Percentiles rank a stretch among this genome's conserved stretches.
Evolutionary conservation across 2,888 invertebrate genomes (phyloP).

Genomic region (Hedya salicella): DNA sequence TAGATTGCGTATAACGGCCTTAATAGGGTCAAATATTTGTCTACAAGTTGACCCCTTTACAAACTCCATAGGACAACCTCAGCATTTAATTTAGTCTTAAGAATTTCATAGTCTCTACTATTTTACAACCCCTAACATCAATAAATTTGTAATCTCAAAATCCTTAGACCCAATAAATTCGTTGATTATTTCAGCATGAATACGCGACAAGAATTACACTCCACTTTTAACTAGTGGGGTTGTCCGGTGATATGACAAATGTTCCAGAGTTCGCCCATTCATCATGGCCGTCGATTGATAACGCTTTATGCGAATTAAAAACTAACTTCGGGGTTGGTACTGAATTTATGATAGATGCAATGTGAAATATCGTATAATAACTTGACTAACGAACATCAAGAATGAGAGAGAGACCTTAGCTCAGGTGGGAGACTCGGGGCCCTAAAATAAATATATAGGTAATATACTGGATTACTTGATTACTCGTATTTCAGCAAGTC

Average conservation of each 20-base stretch:
- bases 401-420: too few species aligned
- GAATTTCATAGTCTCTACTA: not conserved
- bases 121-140: too few species aligned
- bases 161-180: constrained; percentile 30
- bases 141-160: constrained; percentile 8
- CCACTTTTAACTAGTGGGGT: constrained; percentile 28
- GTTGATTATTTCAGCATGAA: constrained; percentile 29
- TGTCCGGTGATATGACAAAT: constrained; percentile 51
- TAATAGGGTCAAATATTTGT: too few species aligned
- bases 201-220: constrained; percentile 28
- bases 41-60: too few species aligned
- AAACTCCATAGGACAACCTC: too few species aligned
- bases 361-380: not conserved
- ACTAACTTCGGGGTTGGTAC: constrained; percentile 31
- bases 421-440: too few species aligned
- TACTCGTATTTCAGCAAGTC: too few species aligned
- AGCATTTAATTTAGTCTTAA: too few species aligned
- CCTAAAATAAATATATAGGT: too few species aligned
- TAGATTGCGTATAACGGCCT: too few species aligned
- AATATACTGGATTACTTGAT: too few species aligned
- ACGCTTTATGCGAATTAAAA: constrained; percentile 55
- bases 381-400: too few species aligned
- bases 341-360: constrained; percentile 29
- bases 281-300: constrained; percentile 61
- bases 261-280: constrained; percentile 50